phyloP scores from a whole-genome alignment of 1,140 invertebrate species.

The Conus ventricosus region DNA sequence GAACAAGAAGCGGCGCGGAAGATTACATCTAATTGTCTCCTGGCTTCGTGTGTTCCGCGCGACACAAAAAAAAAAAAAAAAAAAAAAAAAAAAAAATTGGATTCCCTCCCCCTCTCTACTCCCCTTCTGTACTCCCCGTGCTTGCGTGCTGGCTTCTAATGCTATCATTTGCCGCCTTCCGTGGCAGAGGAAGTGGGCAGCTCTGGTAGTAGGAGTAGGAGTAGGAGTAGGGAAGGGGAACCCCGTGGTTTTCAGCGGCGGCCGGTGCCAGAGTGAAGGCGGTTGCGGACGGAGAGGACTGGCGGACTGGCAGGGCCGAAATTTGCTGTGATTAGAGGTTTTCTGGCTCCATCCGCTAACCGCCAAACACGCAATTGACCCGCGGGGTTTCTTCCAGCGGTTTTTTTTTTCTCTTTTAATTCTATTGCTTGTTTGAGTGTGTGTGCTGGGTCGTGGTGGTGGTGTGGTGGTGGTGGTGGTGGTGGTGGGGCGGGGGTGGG shows the following conservation, averaged over 20 bases:
- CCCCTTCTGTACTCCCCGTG: not conserved
- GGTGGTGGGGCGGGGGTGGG: too few relatives aligned
- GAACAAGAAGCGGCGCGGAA: constrained; percentile 5
- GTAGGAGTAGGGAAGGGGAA: too few relatives aligned
- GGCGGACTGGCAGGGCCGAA: not conserved
- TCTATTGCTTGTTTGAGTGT: not conserved
- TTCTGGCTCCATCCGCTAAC: constrained; percentile 20
- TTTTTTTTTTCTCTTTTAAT: not conserved
- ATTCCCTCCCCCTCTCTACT: too few relatives aligned
- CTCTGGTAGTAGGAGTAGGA: not conserved
- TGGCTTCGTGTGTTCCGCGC: not conserved
- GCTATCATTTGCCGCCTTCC: constrained; percentile 28
- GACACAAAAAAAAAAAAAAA: not conserved
- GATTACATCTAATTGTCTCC: constrained; percentile 38
- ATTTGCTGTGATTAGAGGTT: constrained; percentile 36
- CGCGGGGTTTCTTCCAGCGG: not conserved
- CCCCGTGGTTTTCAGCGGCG: not conserved
- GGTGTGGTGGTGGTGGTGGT: too few relatives aligned
- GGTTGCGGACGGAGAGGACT: not conserved
- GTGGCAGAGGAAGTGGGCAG: not conserved
- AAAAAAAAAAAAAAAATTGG: too few relatives aligned
- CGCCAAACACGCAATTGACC: constrained; percentile 17
- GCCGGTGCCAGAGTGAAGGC: not conserved
- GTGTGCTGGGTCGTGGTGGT: too few relatives aligned
- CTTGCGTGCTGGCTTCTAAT: constrained; percentile 3